Conservation (phyloP, 1,140 invertebrate species). For the Olivierus martensii region DNA sequence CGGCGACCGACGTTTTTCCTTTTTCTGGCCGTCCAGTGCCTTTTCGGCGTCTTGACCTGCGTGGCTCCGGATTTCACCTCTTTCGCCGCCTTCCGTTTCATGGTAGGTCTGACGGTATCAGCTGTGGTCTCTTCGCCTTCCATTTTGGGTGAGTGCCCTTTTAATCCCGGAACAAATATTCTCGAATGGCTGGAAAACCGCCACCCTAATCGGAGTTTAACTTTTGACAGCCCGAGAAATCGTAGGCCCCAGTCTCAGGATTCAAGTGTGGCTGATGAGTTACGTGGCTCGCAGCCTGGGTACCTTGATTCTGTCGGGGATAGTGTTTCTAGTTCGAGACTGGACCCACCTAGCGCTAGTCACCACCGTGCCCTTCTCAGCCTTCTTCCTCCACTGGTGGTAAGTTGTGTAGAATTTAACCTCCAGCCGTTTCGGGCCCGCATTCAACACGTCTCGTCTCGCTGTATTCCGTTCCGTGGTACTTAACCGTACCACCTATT, state of each 20-base stretch:
- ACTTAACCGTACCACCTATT: no score
- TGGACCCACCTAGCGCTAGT: conserved; percentile 62
- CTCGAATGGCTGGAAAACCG: background rate
- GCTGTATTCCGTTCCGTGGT: no score
- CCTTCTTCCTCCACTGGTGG: conserved; percentile 73
- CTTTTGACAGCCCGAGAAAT: conserved; percentile 51
- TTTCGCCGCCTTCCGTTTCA: conserved; percentile 52
- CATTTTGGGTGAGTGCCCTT: conserved; percentile 2
- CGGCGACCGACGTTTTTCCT: conserved; percentile 62
- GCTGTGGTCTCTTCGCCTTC: conserved; percentile 43
- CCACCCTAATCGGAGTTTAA: background rate
- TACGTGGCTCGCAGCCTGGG: conserved; percentile 64
- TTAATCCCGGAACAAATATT: no score
- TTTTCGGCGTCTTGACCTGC: conserved; percentile 57
- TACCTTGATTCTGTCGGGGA: conserved; percentile 48
- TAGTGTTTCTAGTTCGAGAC: conserved; percentile 58
- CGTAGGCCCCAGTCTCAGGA: conserved; percentile 53
- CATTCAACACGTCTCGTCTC: no score
- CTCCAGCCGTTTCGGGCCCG: no score
- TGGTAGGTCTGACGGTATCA: conserved; percentile 62
- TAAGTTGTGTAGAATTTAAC: conserved; percentile 27
- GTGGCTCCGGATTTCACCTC: conserved; percentile 52
- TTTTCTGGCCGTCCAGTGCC: conserved; percentile 53
- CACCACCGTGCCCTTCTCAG: conserved; percentile 65
- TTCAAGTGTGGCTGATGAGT: conserved; percentile 52